Evolutionary conservation across 2,888 invertebrate species (phyloP), one percentile per base, ranked within the genome.

Genomic region (Hydrotaea cyrtoneurina): DNA sequence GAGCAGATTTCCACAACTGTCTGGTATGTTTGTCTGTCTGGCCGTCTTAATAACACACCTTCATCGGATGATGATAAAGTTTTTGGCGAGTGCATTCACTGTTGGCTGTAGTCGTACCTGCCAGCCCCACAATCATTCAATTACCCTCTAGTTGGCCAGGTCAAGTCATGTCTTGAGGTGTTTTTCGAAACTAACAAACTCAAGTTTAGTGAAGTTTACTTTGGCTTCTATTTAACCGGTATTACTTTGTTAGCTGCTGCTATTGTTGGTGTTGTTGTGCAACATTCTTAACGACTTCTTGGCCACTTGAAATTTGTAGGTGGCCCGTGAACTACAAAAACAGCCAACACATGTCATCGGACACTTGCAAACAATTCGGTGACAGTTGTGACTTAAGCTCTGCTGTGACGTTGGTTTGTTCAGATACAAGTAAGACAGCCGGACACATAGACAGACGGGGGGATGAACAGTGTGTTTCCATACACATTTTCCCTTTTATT

Each of bases 131-230:
- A 43, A 46, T 69, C 69, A 72, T 79, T 73, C 85, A 85, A 85
- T 85, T 85, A 79, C 66, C 85, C 82, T 79, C 85, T 5, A 82
- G 82, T 85, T 85, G 79, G 85, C 82, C 79, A 78, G 85, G 85
- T 85, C 82, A 85, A 82, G 85, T 85, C 85, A 85, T 85, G 85
- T 85, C 79, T 79, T 74, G 76, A 79, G 85, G 82, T 85, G 82
- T 82, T 62, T 26, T 31, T 62, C 73, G 53, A 5, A 55, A 59
- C 72, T 55, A 79, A 82, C 79, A 83, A 86, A 83, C 79, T 86
- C 81, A 86, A 86, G 83, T 86, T 81, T 53, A 55, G 23, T 66
- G 50, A 76, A 82, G 79, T 85, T 85, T 78, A 69, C n/a, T n/a
- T 82, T 85, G 85, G 85, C 82, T 85, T 85, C 85, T 19, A 72